Evolutionary conservation across 2,888 invertebrate species (phyloP).

Genomic region (Isoperla grammatica): DNA sequence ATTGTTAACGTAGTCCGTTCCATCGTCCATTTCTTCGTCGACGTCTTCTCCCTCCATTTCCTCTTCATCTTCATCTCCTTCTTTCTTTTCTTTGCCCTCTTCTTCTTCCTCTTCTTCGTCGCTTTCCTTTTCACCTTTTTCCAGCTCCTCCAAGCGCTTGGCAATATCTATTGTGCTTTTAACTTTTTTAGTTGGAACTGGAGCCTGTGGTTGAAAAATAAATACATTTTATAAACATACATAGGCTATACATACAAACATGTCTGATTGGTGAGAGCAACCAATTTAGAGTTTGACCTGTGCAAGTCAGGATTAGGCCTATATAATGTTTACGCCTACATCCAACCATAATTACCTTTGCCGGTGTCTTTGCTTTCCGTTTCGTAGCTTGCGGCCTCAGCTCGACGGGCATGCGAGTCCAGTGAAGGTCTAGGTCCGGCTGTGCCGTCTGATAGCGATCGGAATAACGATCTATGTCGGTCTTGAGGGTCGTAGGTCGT

Average conservation of each 20-base stretch:
- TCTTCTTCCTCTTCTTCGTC: constrained; percentile 47
- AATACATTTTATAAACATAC: not conserved
- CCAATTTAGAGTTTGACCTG: not conserved
- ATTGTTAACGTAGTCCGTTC: constrained; percentile 80
- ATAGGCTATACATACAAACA: not conserved
- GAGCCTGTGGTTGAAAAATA: not conserved
- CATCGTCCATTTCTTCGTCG: constrained; percentile 83
- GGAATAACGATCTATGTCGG: constrained; percentile 44
- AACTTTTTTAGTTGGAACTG: not conserved
- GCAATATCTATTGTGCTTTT: not conserved
- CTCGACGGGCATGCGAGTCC: constrained; percentile 35
- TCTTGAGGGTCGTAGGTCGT: constrained; percentile 35
- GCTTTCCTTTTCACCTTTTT: constrained; percentile 50
- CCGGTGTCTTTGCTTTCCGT: constrained; percentile 16
- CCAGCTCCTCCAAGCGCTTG: constrained; percentile 55
- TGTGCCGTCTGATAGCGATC: constrained; percentile 42
- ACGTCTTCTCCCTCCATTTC: constrained; percentile 49
- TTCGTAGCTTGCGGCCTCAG: constrained; percentile 30
- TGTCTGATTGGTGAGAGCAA: not conserved
- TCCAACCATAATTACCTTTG: constrained; percentile 20
- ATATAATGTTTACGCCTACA: not conserved
- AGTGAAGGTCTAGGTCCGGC: constrained; percentile 31
- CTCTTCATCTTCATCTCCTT: constrained; percentile 52
- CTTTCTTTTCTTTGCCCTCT: constrained; percentile 51
- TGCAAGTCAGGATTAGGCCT: not conserved